phyloP scores from a whole-genome alignment of 2,888 invertebrate genomes.

The Agriotes lineatus region DNA sequence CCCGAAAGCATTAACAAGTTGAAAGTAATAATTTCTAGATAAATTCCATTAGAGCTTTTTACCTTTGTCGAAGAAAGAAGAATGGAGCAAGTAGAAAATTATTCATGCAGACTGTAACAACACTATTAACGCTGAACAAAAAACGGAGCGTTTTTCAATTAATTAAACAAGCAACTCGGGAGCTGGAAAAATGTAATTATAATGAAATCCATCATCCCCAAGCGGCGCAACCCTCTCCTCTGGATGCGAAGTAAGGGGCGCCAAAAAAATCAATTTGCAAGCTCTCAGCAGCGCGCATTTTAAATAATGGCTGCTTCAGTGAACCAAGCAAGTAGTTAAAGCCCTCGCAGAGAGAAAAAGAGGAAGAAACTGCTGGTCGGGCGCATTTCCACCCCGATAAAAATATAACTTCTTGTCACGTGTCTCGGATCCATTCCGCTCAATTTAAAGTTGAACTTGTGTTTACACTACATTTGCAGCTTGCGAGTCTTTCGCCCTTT shows the following conservation, averaged over 20 bases:
- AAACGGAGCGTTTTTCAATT: slow-evolving; percentile 58
- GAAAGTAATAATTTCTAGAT: background rate
- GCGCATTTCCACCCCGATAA: slow-evolving; percentile 54
- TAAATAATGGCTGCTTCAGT: slow-evolving; percentile 60
- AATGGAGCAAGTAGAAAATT: slow-evolving; percentile 31
- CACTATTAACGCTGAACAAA: slow-evolving; percentile 55
- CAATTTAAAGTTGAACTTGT: slow-evolving; percentile 62
- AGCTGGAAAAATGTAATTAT: slow-evolving; percentile 63
- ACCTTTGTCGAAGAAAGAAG: slow-evolving; percentile 16
- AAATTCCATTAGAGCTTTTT: slow-evolving; percentile 24
- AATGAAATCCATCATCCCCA: slow-evolving; percentile 62
- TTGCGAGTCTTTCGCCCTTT: slow-evolving; percentile 39
- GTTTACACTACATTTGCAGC: slow-evolving; percentile 62
- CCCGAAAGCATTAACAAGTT: background rate
- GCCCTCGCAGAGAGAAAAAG: slow-evolving; percentile 38
- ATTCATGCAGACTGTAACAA: slow-evolving; percentile 54
- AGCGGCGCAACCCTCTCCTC: slow-evolving; percentile 48
- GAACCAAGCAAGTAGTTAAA: slow-evolving; percentile 49
- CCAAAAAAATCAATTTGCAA: slow-evolving; percentile 63
- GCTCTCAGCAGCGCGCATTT: slow-evolving; percentile 62
- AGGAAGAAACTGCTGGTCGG: slow-evolving; percentile 47
- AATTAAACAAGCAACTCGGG: slow-evolving; percentile 58
- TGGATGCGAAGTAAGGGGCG: slow-evolving; percentile 51
- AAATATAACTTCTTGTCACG: slow-evolving; percentile 63
- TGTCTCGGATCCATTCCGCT: slow-evolving; percentile 61